Evolutionary conservation across 2,888 invertebrate genomes (phyloP), one percentile per base, ranked within the genome.

Genomic region (Bellardia bayeri): DNA sequence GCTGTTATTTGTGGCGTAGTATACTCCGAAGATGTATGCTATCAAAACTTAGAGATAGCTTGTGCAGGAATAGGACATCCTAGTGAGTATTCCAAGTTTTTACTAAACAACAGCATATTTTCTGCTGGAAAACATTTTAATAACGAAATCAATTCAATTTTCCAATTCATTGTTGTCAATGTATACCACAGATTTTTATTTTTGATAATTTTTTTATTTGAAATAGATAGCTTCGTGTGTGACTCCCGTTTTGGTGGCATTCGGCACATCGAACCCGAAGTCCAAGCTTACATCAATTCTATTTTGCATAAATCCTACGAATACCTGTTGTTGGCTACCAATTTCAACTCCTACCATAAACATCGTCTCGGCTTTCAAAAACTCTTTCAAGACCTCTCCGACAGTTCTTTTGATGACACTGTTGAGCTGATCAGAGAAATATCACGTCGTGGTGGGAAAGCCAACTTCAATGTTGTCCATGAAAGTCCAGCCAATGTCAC

Each of bases 361-460:
- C 96, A 97, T 93, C 95, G 97, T 45, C 95, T 94, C 30, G 97
- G 97, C 3, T 97, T 98, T 93, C 95, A 95, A 90, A 96, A 96
- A 91, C 93, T 97, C 11, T 97, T 96, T 94, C 95, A 95, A 90
- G 95, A 95, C 83, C 93, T 97, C 11, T 96, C 97, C 0, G 97
- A 98, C 90, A 94, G 95, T 13, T 94, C 96, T 7, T 98, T 97
- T 96, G 95, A 95, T 16, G 95, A 96, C 90, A 95, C 95, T 49
- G 95, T 97, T 90, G 95, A 96, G 11, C 90, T 97, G n/a, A 96
- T 97, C 90, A 96, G 97, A 92, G 96, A 96, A 92, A 95, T 97
- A 56, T 95, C 96, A 0, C 95, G 95, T 92, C 96, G 98, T 91
- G 97, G 97, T 92, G 95, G 95, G 89, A 91, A 90, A 58, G 95